phyloP scores from a whole-genome alignment of 2,797 vertebrate genomes.

The Poeciliopsis infans region DNA sequence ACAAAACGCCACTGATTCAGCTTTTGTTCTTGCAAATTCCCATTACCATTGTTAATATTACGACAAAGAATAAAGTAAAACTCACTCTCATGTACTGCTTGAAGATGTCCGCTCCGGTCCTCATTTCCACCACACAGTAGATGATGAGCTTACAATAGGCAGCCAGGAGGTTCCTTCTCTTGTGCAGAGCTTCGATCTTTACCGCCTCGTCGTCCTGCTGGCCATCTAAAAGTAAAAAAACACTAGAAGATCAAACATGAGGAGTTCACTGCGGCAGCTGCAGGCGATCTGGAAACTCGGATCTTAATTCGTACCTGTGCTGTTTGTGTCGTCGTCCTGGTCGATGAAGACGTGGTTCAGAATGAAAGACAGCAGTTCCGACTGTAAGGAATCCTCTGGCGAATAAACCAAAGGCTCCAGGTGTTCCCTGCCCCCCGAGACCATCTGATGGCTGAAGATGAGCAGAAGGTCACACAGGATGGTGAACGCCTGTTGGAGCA shows the following conservation, averaged over 20 bases:
- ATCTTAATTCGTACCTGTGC: conserved; percentile 83
- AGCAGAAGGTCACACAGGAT: conserved; percentile 97
- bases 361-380: conserved; percentile 96
- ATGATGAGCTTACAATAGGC: conserved; percentile 99
- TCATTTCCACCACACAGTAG: conserved; percentile 98
- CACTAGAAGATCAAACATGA: background rate
- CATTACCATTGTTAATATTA: no score
- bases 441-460: conserved; percentile 99
- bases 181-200: conserved; percentile 99
- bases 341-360: conserved; percentile 99
- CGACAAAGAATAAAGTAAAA: background rate
- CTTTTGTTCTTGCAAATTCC: background rate
- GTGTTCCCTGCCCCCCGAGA: conserved; percentile 93
- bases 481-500: conserved; percentile 89
- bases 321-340: conserved; percentile 97
- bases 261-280: background rate
- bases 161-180: conserved; percentile 97
- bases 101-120: conserved; percentile 98
- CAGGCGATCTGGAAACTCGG: background rate
- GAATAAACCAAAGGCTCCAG: conserved; percentile 94
- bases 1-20: background rate
- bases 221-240: conserved; percentile 81
- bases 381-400: conserved; percentile 93
- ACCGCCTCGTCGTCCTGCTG: conserved; percentile 98
- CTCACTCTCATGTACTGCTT: conserved; percentile 99